phyloP scores from a whole-genome alignment of 2,797 vertebrate species.

The Trichosurus vulpecula region DNA sequence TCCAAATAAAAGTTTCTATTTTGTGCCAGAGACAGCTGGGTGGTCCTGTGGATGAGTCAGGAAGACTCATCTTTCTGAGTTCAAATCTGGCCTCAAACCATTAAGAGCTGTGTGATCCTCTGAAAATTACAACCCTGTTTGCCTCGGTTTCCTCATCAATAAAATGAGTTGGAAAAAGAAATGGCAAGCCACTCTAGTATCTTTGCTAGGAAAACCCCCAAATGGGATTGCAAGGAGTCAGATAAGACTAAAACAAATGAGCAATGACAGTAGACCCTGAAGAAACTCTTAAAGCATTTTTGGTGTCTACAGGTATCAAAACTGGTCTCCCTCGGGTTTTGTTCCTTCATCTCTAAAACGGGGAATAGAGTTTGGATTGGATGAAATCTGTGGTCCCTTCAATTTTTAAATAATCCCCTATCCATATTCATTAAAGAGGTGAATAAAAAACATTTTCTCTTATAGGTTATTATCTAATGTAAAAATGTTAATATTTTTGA shows the following conservation, averaged over 20 bases:
- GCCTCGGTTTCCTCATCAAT: too few species aligned
- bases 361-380: not conserved
- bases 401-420: not conserved
- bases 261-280: not conserved
- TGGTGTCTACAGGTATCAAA: not conserved
- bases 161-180: too few species aligned
- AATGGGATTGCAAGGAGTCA: not conserved
- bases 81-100: not conserved
- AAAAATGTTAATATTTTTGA: too few species aligned
- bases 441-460: too few species aligned
- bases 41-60: not conserved
- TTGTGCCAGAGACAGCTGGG: not conserved
- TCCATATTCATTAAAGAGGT: not conserved
- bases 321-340: not conserved
- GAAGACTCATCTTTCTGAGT: not conserved
- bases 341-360: not conserved
- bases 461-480: not conserved
- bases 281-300: not conserved
- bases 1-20: not conserved
- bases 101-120: not conserved
- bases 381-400: not conserved
- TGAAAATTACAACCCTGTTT: too few species aligned
- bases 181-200: too few species aligned
- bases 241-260: not conserved
- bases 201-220: too few species aligned